Conservation (phyloP, 2,888 invertebrate genomes). For the Pachymerium ferrugineum region DNA sequence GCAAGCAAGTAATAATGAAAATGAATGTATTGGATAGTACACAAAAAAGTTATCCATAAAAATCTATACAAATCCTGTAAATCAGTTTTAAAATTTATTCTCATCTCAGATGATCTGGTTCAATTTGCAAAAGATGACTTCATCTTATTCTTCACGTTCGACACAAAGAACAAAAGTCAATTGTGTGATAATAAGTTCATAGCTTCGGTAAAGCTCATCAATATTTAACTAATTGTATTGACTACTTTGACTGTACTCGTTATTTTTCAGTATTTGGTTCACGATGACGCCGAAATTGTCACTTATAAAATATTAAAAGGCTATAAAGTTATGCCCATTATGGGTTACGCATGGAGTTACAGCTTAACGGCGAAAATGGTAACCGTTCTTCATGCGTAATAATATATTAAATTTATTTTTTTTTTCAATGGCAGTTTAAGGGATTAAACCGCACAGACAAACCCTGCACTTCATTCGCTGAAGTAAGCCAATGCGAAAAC, state of each 20-base stretch:
- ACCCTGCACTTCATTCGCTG: no score
- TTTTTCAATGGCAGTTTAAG: no score
- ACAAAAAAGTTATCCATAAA: no score
- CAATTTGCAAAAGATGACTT: neutral
- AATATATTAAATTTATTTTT: no score
- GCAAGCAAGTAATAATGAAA: no score
- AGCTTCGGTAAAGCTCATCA: neutral
- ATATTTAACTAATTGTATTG: neutral
- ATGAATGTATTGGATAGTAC: no score
- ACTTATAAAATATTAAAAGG: neutral
- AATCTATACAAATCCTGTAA: no score
- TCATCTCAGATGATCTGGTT: neutral
- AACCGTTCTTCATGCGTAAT: no score
- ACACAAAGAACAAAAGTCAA: neutral
- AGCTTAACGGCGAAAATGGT: neutral
- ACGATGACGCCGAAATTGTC: neutral
- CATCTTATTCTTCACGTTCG: neutral
- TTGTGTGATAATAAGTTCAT: neutral
- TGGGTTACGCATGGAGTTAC: neutral
- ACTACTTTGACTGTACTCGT: no score
- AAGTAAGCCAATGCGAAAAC: no score
- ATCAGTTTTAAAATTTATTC: neutral
- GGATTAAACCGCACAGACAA: no score
- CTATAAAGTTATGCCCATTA: neutral
- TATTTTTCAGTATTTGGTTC: neutral